Conservation (phyloP, 2,888 invertebrate genomes). For the Heliconius erato region DNA sequence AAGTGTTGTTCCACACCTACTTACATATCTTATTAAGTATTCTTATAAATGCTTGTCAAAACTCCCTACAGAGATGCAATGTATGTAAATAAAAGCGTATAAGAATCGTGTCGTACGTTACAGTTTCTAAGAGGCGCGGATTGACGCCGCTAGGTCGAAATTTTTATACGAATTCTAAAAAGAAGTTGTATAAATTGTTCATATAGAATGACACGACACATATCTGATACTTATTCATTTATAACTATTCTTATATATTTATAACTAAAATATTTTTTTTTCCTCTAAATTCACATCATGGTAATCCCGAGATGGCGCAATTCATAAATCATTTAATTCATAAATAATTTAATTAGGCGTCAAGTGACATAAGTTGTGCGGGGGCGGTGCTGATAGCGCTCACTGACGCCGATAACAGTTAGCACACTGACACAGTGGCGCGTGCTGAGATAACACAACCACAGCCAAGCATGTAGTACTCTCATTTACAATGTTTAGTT, state of each 20-base stretch:
- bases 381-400: slow-evolving; percentile 42
- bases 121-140: too few species aligned
- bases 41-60: too few species aligned
- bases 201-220: too few species aligned
- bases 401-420: slow-evolving; percentile 7
- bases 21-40: too few species aligned
- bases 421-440: slow-evolving; percentile 51
- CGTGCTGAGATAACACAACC: slow-evolving; percentile 37
- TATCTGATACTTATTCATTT: too few species aligned
- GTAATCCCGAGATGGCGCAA: slow-evolving; percentile 12
- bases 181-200: too few species aligned
- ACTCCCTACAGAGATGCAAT: too few species aligned
- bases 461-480: neutral
- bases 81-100: too few species aligned
- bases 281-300: neutral
- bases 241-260: neutral
- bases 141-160: too few species aligned
- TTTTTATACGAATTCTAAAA: too few species aligned
- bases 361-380: slow-evolving; percentile 24
- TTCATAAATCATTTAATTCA: slow-evolving; percentile 12
- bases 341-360: neutral
- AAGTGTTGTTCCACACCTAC: too few species aligned
- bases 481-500: neutral
- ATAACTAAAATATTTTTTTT: neutral
- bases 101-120: too few species aligned